Evolutionary conservation across 1,140 invertebrate genomes (phyloP).

Genomic region (Drosophila takahashii): DNA sequence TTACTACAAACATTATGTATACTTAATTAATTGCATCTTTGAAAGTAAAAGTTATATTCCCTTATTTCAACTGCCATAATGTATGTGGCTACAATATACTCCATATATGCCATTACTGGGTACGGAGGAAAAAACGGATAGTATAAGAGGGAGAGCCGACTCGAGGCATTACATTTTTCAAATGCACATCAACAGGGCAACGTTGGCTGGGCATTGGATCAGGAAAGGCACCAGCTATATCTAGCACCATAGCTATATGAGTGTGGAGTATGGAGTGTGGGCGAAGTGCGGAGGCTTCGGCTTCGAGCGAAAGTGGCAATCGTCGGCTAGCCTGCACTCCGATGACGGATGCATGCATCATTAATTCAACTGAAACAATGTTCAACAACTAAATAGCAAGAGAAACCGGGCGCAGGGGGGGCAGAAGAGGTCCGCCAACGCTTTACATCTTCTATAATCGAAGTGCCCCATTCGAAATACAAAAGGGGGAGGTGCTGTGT

Average conservation of each 20-base stretch:
- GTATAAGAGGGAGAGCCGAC: constrained; percentile 7
- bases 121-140: constrained; percentile 2
- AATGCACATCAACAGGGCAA: constrained; percentile 41
- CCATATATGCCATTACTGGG: not conserved
- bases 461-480: constrained; percentile 9
- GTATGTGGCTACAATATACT: not conserved
- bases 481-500: not conserved
- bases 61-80: no score
- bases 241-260: constrained; percentile 15
- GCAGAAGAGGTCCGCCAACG: constrained; percentile 34
- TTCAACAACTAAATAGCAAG: constrained; percentile 46
- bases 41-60: no score
- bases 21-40: no score
- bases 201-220: constrained; percentile 24
- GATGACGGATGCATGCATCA: constrained; percentile 83
- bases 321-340: constrained; percentile 55
- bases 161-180: constrained; percentile 67
- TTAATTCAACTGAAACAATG: constrained; percentile 75
- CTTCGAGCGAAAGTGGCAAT: constrained; percentile 63
- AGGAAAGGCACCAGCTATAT: constrained; percentile 17
- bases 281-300: constrained; percentile 39
- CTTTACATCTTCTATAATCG: constrained; percentile 55
- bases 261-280: constrained; percentile 37
- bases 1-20: no score
- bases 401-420: constrained; percentile 12